A percentile compares a stretch with the other conserved stretches of the same genome.
Conservation (phyloP, 2,797 vertebrate species). For the Hemitrygon akajei region DNA sequence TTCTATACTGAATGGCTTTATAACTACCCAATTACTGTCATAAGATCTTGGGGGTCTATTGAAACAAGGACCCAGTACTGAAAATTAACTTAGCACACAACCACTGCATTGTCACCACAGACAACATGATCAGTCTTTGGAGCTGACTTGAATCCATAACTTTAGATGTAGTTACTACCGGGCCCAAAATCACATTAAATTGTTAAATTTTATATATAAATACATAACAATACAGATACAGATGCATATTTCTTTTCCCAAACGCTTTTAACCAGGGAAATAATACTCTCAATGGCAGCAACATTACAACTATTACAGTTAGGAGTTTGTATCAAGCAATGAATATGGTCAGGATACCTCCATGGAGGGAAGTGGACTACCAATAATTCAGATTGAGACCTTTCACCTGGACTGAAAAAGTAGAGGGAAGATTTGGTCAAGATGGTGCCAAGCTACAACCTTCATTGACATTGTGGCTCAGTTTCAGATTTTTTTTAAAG, state of each 20-base stretch:
- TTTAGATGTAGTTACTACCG: background rate
- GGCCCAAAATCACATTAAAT: background rate
- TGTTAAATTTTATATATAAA: background rate
- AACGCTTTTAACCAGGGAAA: background rate
- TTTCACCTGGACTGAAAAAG: too few species aligned
- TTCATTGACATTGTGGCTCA: too few species aligned
- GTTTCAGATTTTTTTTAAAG: too few species aligned
- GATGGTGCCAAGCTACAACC: too few species aligned
- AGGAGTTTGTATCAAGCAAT: background rate
- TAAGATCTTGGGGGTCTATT: background rate
- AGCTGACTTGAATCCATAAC: background rate
- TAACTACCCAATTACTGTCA: background rate
- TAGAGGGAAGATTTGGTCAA: too few species aligned
- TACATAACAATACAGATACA: background rate
- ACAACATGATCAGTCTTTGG: background rate
- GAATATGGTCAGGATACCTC: background rate
- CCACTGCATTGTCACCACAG: background rate
- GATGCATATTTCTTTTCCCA: background rate
- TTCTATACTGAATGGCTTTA: too few species aligned
- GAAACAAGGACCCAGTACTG: too few species aligned
- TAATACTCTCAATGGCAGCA: background rate
- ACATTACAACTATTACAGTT: background rate
- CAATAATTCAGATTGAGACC: background rate
- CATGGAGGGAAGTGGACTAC: too few species aligned
- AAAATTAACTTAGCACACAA: background rate